Evolutionary conservation across 2,888 invertebrate genomes (phyloP).

Genomic region (Netelia virgata): DNA sequence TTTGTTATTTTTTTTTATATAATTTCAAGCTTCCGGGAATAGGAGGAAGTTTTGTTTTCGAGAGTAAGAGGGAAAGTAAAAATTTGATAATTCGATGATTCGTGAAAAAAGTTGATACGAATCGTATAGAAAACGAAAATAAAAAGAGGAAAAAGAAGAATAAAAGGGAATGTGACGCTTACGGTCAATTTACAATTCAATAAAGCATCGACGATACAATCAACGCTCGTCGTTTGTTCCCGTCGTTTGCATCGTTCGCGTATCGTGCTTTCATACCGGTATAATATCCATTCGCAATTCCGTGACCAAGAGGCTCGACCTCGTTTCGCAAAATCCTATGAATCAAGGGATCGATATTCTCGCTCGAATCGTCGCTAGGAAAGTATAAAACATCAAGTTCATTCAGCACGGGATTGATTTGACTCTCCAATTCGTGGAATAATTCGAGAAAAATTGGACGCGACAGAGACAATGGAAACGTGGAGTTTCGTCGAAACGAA

Average conservation of each 20-base stretch:
- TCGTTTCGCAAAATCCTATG: slow-evolving; percentile 38
- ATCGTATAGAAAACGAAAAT: no score
- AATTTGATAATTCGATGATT: no score
- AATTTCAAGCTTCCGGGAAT: no score
- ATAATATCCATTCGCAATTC: slow-evolving; percentile 28
- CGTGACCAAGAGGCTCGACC: slow-evolving; percentile 46
- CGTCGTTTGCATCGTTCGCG: neutral
- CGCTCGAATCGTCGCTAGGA: slow-evolving; percentile 2
- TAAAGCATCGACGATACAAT: neutral
- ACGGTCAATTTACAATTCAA: neutral
- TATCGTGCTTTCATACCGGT: neutral
- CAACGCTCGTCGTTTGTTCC: neutral
- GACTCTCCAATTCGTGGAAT: neutral
- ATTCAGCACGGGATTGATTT: slow-evolving; percentile 17
- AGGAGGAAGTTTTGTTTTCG: no score
- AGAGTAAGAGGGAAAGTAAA: no score
- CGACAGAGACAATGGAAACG: no score
- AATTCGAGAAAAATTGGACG: no score
- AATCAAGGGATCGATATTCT: slow-evolving; percentile 33
- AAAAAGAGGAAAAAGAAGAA: no score
- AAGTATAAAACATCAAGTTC: slow-evolving; percentile 25
- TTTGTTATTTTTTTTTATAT: no score
- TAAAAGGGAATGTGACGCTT: no score
- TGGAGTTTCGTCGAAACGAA: no score
- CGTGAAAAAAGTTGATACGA: no score